Base-by-base conservation (phyloP, 2,888 invertebrate species). In the Thyatira batis region DNA sequence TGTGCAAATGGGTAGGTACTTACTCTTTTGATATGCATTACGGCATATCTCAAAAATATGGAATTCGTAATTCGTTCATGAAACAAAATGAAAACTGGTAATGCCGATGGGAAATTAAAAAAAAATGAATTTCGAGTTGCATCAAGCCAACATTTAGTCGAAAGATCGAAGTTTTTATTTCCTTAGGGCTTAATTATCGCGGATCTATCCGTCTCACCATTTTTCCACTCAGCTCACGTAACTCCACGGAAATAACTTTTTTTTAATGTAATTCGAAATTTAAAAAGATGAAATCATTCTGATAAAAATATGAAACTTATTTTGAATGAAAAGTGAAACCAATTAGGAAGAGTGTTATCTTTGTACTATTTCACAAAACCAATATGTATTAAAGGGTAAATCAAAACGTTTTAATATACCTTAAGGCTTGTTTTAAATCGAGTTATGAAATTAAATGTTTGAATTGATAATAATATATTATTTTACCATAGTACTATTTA, bases 161-260 rank as follows among this genome's bases (percentile, higher is more conserved):
- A 8, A 48, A 48, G n/a, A 49, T 17, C 17, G 25, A 30, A 50
- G 25, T 30, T 9, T 33, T 50, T 50, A 50, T 50, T 50, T 39
- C 39, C 50, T 39, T 39, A 21, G 45, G 21, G 45, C 11, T 45
- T 21, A 45, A 23, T 44, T 44, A 21, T 11, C 11, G 9, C 11
- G 8, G 44, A 44, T 33, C 11, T 11, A 11, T 44, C 6, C 11
- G n/a, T 45, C 45, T 20, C 45, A n/a, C 20, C 20, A 11, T 44
- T 44, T 23, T 45, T 21, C n/a, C 8, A 21, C 23, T 45, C 45
- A 11, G 20, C n/a, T 21, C 45, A 45, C 20, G 20, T 45, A 39
- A 8, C 39, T 17, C 17, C 13, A 17, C 45, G 45, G 45, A 45
- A 45, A 21, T 45, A n/a, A 45, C 21, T 21, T 21, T 11, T 21